A percentile compares a stretch with the other conserved stretches of the same genome.
Conservation (phyloP, 2,113 vertebrate species). For the Aptenodytes patagonicus region DNA sequence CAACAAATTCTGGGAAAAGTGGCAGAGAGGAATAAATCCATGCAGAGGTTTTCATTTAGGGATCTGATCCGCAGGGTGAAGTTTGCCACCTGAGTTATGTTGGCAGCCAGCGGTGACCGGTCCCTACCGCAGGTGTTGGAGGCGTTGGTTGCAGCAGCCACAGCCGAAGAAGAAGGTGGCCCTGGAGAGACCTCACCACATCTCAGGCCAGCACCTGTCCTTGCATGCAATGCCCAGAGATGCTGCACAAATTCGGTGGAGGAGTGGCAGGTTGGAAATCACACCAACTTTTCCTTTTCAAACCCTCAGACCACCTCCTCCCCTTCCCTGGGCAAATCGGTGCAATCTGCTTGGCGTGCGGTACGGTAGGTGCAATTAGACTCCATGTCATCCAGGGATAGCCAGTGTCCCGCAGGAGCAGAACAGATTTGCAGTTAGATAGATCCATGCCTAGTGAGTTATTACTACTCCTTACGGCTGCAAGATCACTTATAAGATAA, state of each 20-base stretch:
- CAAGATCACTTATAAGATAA: background rate
- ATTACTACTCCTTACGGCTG: background rate
- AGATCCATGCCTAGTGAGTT: background rate
- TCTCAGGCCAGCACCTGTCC: background rate
- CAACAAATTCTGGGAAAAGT: background rate
- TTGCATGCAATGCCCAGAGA: fast-evolving
- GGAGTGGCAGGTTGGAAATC: background rate
- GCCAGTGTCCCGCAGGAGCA: fast-evolving
- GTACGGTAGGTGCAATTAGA: background rate
- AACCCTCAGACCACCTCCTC: background rate
- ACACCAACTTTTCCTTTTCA: background rate
- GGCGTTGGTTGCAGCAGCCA: background rate
- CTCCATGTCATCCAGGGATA: background rate
- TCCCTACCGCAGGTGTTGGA: fast-evolving
- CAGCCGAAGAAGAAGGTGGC: fast-evolving
- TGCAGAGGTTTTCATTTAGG: background rate
- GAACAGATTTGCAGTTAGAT: background rate
- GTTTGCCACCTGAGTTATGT: background rate
- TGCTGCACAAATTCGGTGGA: fast-evolving
- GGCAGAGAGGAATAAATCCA: background rate
- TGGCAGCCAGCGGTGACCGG: background rate
- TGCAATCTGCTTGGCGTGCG: fast-evolving
- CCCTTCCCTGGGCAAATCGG: fast-evolving
- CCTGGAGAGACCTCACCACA: background rate
- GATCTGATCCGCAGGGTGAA: background rate